phyloP scores from a whole-genome alignment of 2,113 vertebrate species.

The Tapirus terrestris region DNA sequence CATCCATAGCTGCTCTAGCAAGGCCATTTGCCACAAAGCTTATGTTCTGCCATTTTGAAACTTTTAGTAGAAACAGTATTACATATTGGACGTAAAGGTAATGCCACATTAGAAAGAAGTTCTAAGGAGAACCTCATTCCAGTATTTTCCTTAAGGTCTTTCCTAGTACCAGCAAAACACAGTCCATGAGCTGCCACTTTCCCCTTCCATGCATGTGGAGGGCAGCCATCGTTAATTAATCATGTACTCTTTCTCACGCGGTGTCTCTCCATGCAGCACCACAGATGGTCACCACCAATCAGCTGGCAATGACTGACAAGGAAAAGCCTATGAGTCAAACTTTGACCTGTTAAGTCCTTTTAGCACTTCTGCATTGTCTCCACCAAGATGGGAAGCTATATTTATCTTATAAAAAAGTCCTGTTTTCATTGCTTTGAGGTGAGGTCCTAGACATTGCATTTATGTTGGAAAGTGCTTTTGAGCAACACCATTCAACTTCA shows the following conservation, averaged over 20 bases:
- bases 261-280: not conserved
- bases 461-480: not conserved
- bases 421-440: not conserved
- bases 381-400: not conserved
- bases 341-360: not conserved
- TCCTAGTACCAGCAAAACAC: not conserved
- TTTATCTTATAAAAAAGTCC: not conserved
- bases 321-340: not conserved
- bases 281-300: not conserved
- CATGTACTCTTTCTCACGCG: fast-evolving
- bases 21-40: not conserved
- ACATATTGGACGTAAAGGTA: not conserved
- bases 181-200: not conserved
- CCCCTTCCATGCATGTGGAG: too few relatives aligned
- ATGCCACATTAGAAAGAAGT: not conserved
- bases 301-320: not conserved
- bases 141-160: not conserved
- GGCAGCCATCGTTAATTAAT: not conserved
- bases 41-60: not conserved
- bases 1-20: not conserved
- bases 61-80: not conserved
- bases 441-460: not conserved
- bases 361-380: not conserved
- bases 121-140: not conserved
- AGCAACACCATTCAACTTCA: not conserved